Evolutionary conservation across 2,113 vertebrate genomes (phyloP).

Genomic region (Tragulus kanchil): DNA sequence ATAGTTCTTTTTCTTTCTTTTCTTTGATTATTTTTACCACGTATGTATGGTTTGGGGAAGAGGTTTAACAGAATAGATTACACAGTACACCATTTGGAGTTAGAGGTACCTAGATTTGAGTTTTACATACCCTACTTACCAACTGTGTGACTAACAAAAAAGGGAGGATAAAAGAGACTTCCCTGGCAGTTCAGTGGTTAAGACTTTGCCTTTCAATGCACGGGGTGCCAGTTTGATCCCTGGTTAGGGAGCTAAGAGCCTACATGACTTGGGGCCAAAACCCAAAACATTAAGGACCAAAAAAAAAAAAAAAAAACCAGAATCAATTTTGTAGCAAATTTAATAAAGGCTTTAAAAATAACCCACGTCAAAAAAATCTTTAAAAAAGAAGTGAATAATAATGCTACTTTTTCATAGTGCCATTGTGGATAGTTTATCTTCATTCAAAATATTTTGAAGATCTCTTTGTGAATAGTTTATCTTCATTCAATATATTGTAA

Average conservation of each 20-base stretch:
- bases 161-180: background rate
- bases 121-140: background rate
- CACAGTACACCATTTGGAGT: background rate
- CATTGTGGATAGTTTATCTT: conserved; percentile 58
- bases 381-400: background rate
- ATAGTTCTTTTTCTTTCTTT: conserved; percentile 23
- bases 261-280: background rate
- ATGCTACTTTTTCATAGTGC: background rate
- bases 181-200: background rate
- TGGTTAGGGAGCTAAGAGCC: background rate
- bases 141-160: background rate
- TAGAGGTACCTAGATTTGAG: background rate
- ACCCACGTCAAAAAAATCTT: background rate
- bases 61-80: background rate
- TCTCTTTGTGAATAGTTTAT: conserved; percentile 47
- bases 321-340: background rate
- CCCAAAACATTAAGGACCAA: background rate
- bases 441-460: conserved; percentile 25
- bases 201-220: background rate
- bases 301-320: background rate
- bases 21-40: conserved; percentile 20
- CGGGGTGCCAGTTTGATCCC: background rate
- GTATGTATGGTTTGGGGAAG: background rate
- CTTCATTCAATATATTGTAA: conserved; percentile 54
- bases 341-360: background rate